These are phyloP conservation scores for Amiota minor DNA, from an alignment of 2,888 invertebrate genomes.

Conservation along the genomic window DNA sequence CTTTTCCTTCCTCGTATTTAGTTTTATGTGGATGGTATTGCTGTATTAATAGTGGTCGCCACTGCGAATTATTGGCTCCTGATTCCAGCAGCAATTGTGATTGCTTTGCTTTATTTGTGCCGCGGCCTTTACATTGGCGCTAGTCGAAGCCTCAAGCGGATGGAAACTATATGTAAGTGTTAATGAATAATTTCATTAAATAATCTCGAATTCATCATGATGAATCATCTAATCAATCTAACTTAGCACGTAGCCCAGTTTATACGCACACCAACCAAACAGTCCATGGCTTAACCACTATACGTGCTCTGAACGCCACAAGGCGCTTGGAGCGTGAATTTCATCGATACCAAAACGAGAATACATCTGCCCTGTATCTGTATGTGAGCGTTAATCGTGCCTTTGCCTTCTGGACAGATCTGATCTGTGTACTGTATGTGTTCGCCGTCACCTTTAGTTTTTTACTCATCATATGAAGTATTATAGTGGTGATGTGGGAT, in stretches of 20 bases:
- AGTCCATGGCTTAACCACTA: constrained; percentile 84
- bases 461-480: constrained; percentile 76
- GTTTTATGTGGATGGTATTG: constrained; percentile 69
- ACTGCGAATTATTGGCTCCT: constrained; percentile 78
- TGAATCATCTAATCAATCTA: background rate
- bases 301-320: constrained; percentile 81
- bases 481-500: constrained; percentile 79
- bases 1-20: constrained; percentile 36
- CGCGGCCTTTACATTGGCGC: constrained; percentile 76
- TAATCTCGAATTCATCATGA: background rate
- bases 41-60: constrained; percentile 78
- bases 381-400: constrained; percentile 91
- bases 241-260: constrained; percentile 84
- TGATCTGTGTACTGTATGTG: constrained; percentile 90
- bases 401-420: constrained; percentile 93
- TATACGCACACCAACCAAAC: constrained; percentile 84
- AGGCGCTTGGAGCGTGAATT: constrained; percentile 78
- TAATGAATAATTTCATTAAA: background rate
- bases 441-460: constrained; percentile 89
- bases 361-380: constrained; percentile 83
- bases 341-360: constrained; percentile 78
- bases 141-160: constrained; percentile 75
- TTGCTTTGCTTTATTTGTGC: constrained; percentile 76
- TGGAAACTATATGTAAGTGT: constrained; percentile 71
- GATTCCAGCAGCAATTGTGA: constrained; percentile 77